These are phyloP conservation scores for Meriones unguiculatus DNA, from an alignment of 2,113 vertebrate species.

Conservation along the genomic window DNA sequence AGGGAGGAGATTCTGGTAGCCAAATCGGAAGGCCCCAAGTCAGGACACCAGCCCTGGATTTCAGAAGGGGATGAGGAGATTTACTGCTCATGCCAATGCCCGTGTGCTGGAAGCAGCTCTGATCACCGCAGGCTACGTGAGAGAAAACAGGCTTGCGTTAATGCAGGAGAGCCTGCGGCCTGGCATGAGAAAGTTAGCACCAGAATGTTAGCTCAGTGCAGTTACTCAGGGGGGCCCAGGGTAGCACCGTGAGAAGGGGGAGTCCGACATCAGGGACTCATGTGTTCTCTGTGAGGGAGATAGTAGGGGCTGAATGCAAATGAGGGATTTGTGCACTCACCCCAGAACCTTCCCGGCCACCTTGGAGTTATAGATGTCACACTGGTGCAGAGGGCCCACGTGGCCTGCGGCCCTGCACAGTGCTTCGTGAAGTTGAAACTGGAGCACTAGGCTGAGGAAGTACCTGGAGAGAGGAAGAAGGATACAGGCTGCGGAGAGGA, in stretches of 20 bases:
- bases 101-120: neutral
- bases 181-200: neutral
- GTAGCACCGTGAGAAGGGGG: neutral
- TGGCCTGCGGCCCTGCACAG: slow-evolving; percentile 90
- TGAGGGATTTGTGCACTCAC: slow-evolving; percentile 84
- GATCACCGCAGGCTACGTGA: neutral
- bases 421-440: slow-evolving; percentile 96
- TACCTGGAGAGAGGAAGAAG: slow-evolving; percentile 87
- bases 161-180: neutral
- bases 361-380: slow-evolving; percentile 93
- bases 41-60: neutral
- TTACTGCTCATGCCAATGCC: neutral
- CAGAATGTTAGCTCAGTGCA: neutral
- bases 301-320: neutral
- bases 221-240: too few relatives aligned
- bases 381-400: slow-evolving; percentile 90
- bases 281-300: neutral
- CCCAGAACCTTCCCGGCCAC: slow-evolving; percentile 91
- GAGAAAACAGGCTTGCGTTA: neutral
- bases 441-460: slow-evolving; percentile 95
- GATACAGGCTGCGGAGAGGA: neutral
- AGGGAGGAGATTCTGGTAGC: neutral
- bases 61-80: neutral
- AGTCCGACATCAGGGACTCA: neutral
- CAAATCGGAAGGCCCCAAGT: neutral